Conservation (phyloP, 2,113 vertebrate genomes). For the Phodopus roborovskii region DNA sequence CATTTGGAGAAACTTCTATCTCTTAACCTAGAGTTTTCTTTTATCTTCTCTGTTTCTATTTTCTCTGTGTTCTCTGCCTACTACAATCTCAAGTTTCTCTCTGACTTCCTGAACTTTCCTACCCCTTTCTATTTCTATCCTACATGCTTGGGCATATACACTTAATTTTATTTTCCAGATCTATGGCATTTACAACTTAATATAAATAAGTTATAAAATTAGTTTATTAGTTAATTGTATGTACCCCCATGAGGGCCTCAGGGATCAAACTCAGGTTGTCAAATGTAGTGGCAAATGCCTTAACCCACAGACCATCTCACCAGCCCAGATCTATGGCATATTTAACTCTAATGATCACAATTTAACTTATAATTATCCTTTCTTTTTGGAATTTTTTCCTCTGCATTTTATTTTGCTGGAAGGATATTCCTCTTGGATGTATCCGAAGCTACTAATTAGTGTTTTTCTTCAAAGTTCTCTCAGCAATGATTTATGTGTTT, state of each 20-base stretch:
- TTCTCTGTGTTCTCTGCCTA: background rate
- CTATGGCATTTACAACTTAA: background rate
- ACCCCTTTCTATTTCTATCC: background rate
- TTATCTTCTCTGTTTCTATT: slow-evolving; percentile 11
- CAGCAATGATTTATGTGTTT: background rate
- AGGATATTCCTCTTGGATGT: slow-evolving; percentile 31
- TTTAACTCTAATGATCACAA: slow-evolving; percentile 24
- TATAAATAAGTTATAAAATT: background rate
- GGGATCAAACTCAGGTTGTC: background rate
- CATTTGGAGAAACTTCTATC: slow-evolving; percentile 6
- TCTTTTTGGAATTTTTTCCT: slow-evolving; percentile 10
- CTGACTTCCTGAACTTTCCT: slow-evolving; percentile 3
- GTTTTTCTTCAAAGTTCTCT: slow-evolving; percentile 29
- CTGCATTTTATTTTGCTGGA: background rate
- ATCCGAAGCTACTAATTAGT: background rate
- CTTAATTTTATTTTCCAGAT: background rate
- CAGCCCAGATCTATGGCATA: background rate
- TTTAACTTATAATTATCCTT: slow-evolving; percentile 32
- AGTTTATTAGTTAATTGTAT: background rate
- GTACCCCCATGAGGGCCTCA: background rate
- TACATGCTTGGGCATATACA: background rate
- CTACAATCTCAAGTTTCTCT: background rate
- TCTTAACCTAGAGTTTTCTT: background rate
- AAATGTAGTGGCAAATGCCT: background rate
- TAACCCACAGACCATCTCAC: background rate